Evolutionary conservation across 2,113 vertebrate species (phyloP), one percentile per base, ranked within the genome.

Genomic region (Nyctibius bracteatus): DNA sequence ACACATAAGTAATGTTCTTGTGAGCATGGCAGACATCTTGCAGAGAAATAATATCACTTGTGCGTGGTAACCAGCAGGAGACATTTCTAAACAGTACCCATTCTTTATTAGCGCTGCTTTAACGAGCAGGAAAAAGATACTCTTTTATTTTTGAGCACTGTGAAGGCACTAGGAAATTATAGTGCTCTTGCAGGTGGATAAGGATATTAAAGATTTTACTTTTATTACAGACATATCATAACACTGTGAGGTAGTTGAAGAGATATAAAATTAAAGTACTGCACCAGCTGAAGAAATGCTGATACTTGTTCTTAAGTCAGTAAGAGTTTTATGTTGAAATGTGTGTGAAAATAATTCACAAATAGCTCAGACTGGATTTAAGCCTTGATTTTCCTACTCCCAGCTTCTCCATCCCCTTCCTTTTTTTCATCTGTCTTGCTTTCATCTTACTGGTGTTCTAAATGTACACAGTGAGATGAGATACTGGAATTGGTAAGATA

Each of bases 31-130:
- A 93, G 94, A 82, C 52, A 83, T 92, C 90, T 95, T 78, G 75
- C 88, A 92, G 80, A 71, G 86, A 94, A 94, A 84, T 93, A 90
- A 86, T 81, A 86, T 71, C 67, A 51, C 59, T 81, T 90, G 59
- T 66, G 62, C 3, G 0, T 77, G 49, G 81, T 68, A 91, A 28
- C 25, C 74, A 91, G 90, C 84, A 52, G 91, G 85, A 90, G 49
- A 90, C 41, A 30, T 33, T 94, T 70, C 71, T 94, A 92, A 96
- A 93, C 41, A 65, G 57, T 66, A 23, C 23, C 51, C 63, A 58
- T 81, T 81, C 84, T 85, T 91, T 72, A 82, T 80, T 72, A 95
- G 44, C 0, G 0, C 57, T 39, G 35, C 37, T 80, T 91, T 93
- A 95, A 95, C 0, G 7, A 93, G 37, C 37, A 77, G 31, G 17